Evolutionary conservation across 2,888 invertebrate species (phyloP).

Genomic region (Psococerastis gibbosa): DNA sequence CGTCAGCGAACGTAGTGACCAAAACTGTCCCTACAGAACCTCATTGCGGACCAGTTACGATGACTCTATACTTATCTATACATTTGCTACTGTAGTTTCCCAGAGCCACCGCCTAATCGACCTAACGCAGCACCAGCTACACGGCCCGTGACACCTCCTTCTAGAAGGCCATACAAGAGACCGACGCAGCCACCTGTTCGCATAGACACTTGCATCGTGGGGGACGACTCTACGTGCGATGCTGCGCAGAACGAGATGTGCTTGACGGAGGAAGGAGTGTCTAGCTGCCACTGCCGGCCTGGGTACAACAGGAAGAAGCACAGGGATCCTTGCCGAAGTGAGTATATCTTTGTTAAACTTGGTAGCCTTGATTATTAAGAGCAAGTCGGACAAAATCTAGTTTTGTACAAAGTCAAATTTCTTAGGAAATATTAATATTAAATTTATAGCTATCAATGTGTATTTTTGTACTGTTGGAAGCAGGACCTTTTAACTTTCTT

Average conservation of each 20-base stretch:
- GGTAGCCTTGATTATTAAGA: neutral
- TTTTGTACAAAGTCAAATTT: no score
- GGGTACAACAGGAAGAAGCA: conserved; percentile 44
- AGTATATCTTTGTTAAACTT: conserved; percentile 15
- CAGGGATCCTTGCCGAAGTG: conserved; percentile 51
- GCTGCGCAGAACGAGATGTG: conserved; percentile 74
- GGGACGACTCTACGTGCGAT: conserved; percentile 80
- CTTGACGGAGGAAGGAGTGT: conserved; percentile 66
- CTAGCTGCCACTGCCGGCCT: conserved; percentile 72
- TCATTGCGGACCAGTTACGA: no score
- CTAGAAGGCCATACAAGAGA: conserved; percentile 9
- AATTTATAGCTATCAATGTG: conserved; percentile 10
- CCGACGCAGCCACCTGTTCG: conserved; percentile 51
- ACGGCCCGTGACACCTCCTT: neutral
- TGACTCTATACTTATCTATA: neutral
- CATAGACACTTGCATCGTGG: conserved; percentile 87
- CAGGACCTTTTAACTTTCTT: no score
- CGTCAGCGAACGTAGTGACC: no score
- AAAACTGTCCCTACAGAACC: no score
- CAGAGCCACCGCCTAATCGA: conserved; percentile 7
- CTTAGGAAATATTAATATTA: conserved; percentile 14
- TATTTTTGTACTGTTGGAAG: no score
- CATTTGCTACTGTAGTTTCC: conserved; percentile 12
- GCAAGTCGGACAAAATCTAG: conserved; percentile 4
- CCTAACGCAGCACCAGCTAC: neutral